phyloP scores from a whole-genome alignment of 2,888 invertebrate species.

The Aspidapion aeneum region DNA sequence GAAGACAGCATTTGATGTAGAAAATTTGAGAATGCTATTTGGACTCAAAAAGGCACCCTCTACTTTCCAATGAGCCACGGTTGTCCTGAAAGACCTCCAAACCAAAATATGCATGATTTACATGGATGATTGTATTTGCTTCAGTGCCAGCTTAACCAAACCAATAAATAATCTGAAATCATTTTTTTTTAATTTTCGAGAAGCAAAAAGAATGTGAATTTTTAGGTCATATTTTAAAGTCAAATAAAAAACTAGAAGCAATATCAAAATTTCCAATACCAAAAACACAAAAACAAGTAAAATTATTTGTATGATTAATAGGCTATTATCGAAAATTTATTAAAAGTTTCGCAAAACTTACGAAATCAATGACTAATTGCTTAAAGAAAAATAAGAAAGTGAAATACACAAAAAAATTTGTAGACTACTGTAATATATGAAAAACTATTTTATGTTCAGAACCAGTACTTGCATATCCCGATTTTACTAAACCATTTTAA shows the following conservation, averaged over 20 bases:
- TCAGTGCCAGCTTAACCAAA: not conserved
- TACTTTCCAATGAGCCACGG: conserved; percentile 32
- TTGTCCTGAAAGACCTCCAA: conserved; percentile 17
- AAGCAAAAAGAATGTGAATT: not conserved
- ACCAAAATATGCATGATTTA: conserved; percentile 16
- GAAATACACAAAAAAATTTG: conserved; percentile 10
- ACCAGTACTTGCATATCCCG: no score
- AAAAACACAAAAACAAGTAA: conserved; percentile 11
- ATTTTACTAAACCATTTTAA: conserved; percentile 22
- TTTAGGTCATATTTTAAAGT: not conserved
- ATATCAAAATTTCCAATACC: conserved; percentile 1
- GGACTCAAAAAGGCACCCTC: not conserved
- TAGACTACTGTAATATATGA: conserved; percentile 16
- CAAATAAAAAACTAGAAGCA: not conserved
- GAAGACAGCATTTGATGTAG: conserved; percentile 23
- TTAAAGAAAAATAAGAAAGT: conserved; percentile 15
- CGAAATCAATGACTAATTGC: conserved; percentile 1
- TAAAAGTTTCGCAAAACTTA: conserved; percentile 7
- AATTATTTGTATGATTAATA: conserved; percentile 9
- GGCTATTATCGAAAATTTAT: conserved; percentile 9
- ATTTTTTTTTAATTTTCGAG: not conserved
- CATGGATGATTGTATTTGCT: conserved; percentile 18
- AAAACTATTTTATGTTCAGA: no score
- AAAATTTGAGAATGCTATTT: conserved; percentile 6
- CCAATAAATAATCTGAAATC: not conserved